Conservation (phyloP, 2,113 vertebrate genomes). For the Nerophis ophidion region DNA sequence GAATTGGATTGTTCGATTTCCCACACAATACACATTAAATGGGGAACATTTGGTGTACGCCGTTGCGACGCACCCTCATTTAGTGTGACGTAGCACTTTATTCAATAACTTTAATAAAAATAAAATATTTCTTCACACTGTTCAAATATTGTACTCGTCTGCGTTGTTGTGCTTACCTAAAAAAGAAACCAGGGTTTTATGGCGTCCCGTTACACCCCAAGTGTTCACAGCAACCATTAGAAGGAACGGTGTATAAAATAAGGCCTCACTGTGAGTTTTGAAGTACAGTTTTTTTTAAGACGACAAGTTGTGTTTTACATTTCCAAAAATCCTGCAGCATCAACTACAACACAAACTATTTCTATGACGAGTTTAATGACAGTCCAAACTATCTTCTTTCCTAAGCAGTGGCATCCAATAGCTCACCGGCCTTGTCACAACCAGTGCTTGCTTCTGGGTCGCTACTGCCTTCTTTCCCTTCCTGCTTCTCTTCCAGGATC, state of each 20-base stretch:
- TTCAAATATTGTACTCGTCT: too few species aligned
- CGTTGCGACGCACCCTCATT: too few species aligned
- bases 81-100: too few species aligned
- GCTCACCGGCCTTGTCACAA: slow-evolving; percentile 29
- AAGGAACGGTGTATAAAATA: slow-evolving; percentile 31
- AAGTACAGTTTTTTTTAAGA: slow-evolving; percentile 48
- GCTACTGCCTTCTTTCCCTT: slow-evolving; percentile 38
- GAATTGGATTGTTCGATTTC: too few species aligned
- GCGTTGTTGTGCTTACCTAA: too few species aligned
- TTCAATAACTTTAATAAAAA: too few species aligned
- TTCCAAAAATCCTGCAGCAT: slow-evolving; percentile 38
- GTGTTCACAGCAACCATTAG: too few species aligned
- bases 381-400: slow-evolving; percentile 45
- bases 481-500: slow-evolving; percentile 39
- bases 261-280: slow-evolving; percentile 65
- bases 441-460: slow-evolving; percentile 39
- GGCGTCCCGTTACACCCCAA: too few species aligned
- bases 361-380: slow-evolving; percentile 27
- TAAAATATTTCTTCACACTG: too few species aligned
- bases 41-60: too few species aligned
- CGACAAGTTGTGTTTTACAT: slow-evolving; percentile 46
- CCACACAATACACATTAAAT: too few species aligned
- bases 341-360: slow-evolving; percentile 45
- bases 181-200: too few species aligned
- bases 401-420: slow-evolving; percentile 40